These are phyloP conservation scores for Eleutherodactylus coqui DNA, from an alignment of 2,797 vertebrate species.

Conservation along the genomic window DNA sequence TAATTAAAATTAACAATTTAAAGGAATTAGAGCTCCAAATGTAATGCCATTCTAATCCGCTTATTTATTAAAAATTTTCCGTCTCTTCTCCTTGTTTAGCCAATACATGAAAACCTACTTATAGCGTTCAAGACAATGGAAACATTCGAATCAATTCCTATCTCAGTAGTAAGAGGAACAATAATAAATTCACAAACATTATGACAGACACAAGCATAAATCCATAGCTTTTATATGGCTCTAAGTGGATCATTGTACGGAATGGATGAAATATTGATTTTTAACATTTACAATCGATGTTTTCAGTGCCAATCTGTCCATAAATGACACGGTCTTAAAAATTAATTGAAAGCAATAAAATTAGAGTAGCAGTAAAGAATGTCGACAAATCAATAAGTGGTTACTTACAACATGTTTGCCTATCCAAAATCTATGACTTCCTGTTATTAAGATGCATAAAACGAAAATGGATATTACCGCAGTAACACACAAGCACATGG, in stretches of 20 bases:
- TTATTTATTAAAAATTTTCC: neutral
- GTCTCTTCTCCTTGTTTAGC: neutral
- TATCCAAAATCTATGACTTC: no score
- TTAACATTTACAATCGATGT: conserved; percentile 16
- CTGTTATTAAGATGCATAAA: neutral
- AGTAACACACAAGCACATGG: no score
- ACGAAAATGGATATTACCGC: no score
- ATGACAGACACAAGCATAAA: neutral
- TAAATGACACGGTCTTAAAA: neutral
- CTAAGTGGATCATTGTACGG: neutral
- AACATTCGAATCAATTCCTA: conserved; percentile 1
- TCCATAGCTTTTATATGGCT: conserved; percentile 36
- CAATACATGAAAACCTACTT: neutral
- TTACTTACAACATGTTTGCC: neutral
- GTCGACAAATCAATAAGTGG: neutral
- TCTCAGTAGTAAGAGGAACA: conserved; percentile 22
- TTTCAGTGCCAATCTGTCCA: neutral
- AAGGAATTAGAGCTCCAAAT: neutral
- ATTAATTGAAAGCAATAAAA: neutral
- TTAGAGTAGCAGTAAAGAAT: neutral
- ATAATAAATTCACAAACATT: conserved; percentile 39
- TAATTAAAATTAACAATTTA: neutral
- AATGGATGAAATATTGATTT: conserved; percentile 42
- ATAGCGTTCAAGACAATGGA: neutral
- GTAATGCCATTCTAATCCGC: neutral